Evolutionary conservation across 2,797 vertebrate species (phyloP).

Genomic region (Coluber constrictor): DNA sequence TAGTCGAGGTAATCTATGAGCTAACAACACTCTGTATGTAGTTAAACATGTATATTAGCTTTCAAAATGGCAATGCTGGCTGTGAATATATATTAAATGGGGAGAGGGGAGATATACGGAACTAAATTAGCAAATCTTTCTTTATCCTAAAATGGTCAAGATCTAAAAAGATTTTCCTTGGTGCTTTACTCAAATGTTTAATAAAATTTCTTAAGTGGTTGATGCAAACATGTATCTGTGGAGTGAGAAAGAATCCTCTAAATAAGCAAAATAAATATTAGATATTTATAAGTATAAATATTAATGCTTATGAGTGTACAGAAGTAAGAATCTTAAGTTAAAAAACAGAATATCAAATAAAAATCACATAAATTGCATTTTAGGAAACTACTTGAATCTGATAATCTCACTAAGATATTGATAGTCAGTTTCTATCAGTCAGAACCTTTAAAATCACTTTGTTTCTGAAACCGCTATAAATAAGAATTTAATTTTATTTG

Average conservation of each 20-base stretch:
- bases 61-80: neutral
- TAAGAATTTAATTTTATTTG: conserved; percentile 32
- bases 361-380: conserved; percentile 19
- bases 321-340: conserved; percentile 49
- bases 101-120: neutral
- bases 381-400: conserved; percentile 53
- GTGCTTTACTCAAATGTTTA: neutral
- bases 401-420: conserved; percentile 29
- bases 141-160: neutral
- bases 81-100: neutral
- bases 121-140: neutral
- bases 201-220: neutral
- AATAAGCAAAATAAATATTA: conserved; percentile 5
- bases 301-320: conserved; percentile 4
- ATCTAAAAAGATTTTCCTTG: neutral
- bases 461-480: conserved; percentile 14
- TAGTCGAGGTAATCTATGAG: neutral
- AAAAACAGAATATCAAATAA: conserved; percentile 40
- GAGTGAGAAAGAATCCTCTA: neutral
- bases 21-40: neutral
- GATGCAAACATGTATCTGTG: neutral
- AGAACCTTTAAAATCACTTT: neutral
- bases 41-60: neutral
- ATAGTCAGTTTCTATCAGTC: conserved; percentile 35
- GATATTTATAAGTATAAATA: conserved; percentile 3